Base-by-base conservation (phyloP, 2,113 vertebrate genomes). In the Erythrolamprus reginae region DNA sequence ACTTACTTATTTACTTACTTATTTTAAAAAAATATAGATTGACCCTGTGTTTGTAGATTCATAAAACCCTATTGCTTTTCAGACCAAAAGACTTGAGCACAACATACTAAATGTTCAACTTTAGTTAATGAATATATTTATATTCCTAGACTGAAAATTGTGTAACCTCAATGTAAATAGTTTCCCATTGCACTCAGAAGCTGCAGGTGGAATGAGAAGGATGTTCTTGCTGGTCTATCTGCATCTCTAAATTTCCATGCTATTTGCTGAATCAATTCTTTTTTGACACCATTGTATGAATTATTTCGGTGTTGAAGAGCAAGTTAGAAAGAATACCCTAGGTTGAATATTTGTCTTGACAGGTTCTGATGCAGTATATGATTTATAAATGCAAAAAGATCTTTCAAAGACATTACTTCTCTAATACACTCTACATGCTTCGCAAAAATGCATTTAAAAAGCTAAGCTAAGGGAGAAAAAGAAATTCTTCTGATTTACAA, bases 401-500 rank as follows among this genome's bases (percentile, higher is more conserved):
- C 24, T n/a, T 92, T 93, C 90, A 90, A 92, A 92, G 48, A 21
- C 89, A 53, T 70, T 88, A 1, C 2, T 92, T 89, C 51, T 28
- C 4, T 15, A 53, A 42, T 53, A 1, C 56, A 51, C 7, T 48
- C 38, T 51, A 7, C 23, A 26, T 23, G 0, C 51, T 89, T 84
- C 77, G n/a, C 90, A 87, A 5, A 0, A 1, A 12, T 12, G 47
- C 5, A 50, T 42, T 4, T 82, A 55, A 77, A 85, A 87, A 0
- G 26, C 0, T 88, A 19, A 70, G 0, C 0, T 88, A 86, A 87
- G 12, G 48, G 51, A 3, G 21, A 65, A 87, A 86, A 56, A 2
- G 65, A 38, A 42, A 15, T 3, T 1, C 82, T 1, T 47, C n/a
- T 84, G 21, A 56, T 87, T 83, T 92, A 88, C 50, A 8, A 48